phyloP scores from a whole-genome alignment of 1,140 invertebrate genomes.

The Prorops nasuta region DNA sequence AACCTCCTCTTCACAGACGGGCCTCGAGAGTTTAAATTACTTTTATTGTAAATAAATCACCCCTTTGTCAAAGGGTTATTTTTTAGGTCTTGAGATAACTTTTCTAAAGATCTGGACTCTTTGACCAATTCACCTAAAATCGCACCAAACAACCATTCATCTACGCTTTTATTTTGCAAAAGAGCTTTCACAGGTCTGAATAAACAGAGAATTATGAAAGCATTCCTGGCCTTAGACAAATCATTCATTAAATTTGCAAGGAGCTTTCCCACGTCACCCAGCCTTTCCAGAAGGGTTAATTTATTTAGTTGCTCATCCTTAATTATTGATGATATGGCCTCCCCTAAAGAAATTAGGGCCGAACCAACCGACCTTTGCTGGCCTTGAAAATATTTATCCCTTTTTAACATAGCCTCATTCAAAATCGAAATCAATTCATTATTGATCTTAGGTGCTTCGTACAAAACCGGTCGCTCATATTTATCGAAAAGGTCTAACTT shows the following conservation, averaged over 20 bases:
- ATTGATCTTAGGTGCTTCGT: constrained; percentile 14
- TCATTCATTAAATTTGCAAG: constrained; percentile 1
- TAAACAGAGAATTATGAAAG: constrained; percentile 6
- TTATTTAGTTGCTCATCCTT: neutral
- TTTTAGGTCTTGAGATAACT: neutral
- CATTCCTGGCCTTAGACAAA: constrained; percentile 6
- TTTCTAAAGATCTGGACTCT: constrained; percentile 2
- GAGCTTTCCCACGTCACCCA: constrained; percentile 10
- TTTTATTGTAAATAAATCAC: neutral
- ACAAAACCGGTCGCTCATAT: too few relatives aligned
- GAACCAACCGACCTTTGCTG: constrained; percentile 5
- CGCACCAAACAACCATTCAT: constrained; percentile 11
- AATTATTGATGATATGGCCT: constrained; percentile 3
- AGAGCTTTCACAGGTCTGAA: neutral
- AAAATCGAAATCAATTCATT: neutral
- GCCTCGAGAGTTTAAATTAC: constrained; percentile 9
- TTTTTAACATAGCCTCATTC: neutral
- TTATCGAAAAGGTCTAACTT: too few relatives aligned
- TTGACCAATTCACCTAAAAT: constrained; percentile 8
- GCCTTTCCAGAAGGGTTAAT: constrained; percentile 5
- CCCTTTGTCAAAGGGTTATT: neutral
- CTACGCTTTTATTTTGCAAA: constrained; percentile 11
- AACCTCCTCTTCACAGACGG: neutral
- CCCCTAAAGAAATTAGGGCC: constrained; percentile 1
- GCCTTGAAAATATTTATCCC: constrained; percentile 1